Conservation (phyloP, 1,140 invertebrate species). For the Drosophila sp. region DNA sequence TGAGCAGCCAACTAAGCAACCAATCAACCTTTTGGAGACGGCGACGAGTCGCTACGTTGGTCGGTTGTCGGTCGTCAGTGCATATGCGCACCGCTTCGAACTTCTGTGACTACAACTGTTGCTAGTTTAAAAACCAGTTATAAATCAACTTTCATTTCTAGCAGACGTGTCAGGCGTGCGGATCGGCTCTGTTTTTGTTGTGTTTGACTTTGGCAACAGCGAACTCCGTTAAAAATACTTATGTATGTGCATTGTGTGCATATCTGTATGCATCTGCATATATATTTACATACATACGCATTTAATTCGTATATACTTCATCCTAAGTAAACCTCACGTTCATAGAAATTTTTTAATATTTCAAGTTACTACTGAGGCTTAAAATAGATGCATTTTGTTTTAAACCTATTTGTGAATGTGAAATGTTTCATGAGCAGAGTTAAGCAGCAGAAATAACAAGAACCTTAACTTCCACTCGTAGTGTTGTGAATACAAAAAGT, state of each 20-base stretch:
- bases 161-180: conserved; percentile 72
- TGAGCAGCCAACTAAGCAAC: too few species aligned
- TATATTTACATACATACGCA: neutral
- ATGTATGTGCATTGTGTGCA: conserved; percentile 7
- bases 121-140: conserved; percentile 75
- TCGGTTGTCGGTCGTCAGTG: conserved; percentile 39
- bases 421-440: conserved; percentile 19
- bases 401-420: conserved; percentile 11
- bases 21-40: too few species aligned
- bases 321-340: too few species aligned
- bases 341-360: too few species aligned
- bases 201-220: conserved; percentile 49
- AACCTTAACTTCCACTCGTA: conserved; percentile 22
- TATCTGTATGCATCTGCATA: neutral
- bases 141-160: conserved; percentile 84
- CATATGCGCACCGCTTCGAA: conserved; percentile 61
- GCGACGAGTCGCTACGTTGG: too few species aligned
- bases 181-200: conserved; percentile 35
- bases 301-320: too few species aligned
- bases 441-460: conserved; percentile 22
- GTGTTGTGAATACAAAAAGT: conserved; percentile 16
- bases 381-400: neutral
- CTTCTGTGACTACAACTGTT: conserved; percentile 50
- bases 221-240: conserved; percentile 31
- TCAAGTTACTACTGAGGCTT: too few species aligned